phyloP scores from a whole-genome alignment of 2,888 invertebrate genomes.

The Cistogaster globosa region DNA sequence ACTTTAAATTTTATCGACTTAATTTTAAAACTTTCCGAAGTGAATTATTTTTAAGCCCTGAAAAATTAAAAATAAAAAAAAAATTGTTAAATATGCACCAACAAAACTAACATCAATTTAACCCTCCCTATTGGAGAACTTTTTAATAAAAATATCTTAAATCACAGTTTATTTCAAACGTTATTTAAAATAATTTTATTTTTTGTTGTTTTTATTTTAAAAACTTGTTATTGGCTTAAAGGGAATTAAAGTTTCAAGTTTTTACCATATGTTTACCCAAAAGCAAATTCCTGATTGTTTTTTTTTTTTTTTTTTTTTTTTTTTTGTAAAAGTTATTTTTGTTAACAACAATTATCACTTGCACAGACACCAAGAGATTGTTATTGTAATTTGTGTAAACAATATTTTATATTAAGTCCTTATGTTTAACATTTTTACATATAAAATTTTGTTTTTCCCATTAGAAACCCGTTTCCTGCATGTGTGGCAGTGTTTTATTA shows the following conservation, averaged over 20 bases:
- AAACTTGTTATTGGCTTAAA: constrained; percentile 41
- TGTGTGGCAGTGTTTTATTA: not conserved
- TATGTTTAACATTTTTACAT: constrained; percentile 6
- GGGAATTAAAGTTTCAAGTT: constrained; percentile 48
- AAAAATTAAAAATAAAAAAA: no score
- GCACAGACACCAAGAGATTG: not conserved
- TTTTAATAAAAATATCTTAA: not conserved
- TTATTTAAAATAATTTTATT: constrained; percentile 21
- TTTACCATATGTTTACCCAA: constrained; percentile 29
- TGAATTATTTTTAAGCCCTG: no score
- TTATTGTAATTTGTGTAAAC: constrained; percentile 9
- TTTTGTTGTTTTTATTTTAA: not conserved
- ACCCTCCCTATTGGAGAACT: no score
- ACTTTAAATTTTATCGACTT: no score
- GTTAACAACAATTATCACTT: constrained; percentile 61
- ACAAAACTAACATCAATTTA: no score
- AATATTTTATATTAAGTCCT: constrained; percentile 34
- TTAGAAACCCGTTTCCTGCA: constrained; percentile 22
- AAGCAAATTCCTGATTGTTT: constrained; percentile 2
- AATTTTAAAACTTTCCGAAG: no score
- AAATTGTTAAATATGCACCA: no score
- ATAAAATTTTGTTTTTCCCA: constrained; percentile 10
- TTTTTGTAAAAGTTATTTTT: constrained; percentile 28
- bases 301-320: not conserved
- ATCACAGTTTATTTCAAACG: not conserved